Evolutionary conservation across 64 coral and sea anemone genomes (phyloP).

Genomic region (Dendronephthya gigantea): DNA sequence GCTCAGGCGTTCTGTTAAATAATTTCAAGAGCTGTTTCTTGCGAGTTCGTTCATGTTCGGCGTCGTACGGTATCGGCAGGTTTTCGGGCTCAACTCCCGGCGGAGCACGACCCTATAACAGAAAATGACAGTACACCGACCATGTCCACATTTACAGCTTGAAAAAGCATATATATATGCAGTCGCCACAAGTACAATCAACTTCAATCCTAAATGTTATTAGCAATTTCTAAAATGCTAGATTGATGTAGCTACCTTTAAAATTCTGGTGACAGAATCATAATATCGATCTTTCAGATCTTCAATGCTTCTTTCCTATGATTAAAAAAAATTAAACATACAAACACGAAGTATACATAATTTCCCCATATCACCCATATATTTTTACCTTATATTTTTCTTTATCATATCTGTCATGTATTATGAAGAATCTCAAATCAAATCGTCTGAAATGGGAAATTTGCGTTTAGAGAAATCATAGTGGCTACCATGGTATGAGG

Average conservation of each 20-base stretch:
- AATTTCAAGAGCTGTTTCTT: constrained; percentile 85
- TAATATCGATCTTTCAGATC: constrained; percentile 92
- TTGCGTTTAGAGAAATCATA: too few relatives aligned
- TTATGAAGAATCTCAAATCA: constrained; percentile 80
- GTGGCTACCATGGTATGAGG: too few relatives aligned
- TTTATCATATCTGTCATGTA: constrained; percentile 91
- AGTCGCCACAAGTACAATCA: too few relatives aligned
- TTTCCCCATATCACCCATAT: neutral
- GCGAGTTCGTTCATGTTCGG: constrained; percentile 84
- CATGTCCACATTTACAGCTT: neutral
- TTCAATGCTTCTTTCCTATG: constrained; percentile 69
- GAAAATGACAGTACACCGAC: neutral
- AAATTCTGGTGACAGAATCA: constrained; percentile 61
- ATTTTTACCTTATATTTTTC: constrained; percentile 72
- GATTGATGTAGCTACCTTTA: constrained; percentile 59
- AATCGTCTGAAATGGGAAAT: constrained; percentile 37
- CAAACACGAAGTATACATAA: neutral
- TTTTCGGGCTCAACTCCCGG: constrained; percentile 73
- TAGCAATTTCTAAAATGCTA: neutral
- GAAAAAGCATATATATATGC: too few relatives aligned
- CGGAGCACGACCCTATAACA: constrained; percentile 52
- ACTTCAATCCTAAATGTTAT: too few relatives aligned
- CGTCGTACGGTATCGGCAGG: constrained; percentile 69
- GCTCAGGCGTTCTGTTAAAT: constrained; percentile 86
- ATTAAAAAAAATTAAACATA: neutral